Evolutionary conservation across 2,888 invertebrate genomes (phyloP).

Genomic region (Molanna angustata): DNA sequence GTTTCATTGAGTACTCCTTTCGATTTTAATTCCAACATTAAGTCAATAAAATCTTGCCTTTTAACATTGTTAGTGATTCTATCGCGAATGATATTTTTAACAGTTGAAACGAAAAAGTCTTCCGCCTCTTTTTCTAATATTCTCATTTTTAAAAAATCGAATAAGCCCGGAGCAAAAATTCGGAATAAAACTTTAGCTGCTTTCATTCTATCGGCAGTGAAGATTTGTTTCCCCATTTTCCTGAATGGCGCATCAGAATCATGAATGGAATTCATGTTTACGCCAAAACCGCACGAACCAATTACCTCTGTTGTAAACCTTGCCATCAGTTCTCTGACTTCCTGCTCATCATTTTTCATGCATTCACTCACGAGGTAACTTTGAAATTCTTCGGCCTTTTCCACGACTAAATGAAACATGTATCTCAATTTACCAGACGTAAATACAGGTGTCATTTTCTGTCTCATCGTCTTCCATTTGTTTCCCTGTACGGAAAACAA

Average conservation of each 20-base stretch:
- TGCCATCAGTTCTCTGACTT: slow-evolving; percentile 18
- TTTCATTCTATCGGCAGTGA: not conserved
- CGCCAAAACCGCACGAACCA: slow-evolving; percentile 36
- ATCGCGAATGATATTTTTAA: slow-evolving; percentile 25
- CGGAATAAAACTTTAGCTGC: slow-evolving; percentile 3
- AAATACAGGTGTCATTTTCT: slow-evolving; percentile 41
- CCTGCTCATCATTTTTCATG: not conserved
- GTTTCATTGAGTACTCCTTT: slow-evolving; percentile 7
- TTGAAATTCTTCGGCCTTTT: slow-evolving; percentile 38
- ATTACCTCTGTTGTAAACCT: slow-evolving; percentile 33
- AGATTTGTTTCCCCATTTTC: slow-evolving; percentile 17
- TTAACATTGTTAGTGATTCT: slow-evolving; percentile 14
- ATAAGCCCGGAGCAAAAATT: slow-evolving; percentile 1
- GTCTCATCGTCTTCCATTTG: slow-evolving; percentile 40
- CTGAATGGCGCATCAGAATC: slow-evolving; percentile 15
- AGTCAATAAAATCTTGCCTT: slow-evolving; percentile 24
- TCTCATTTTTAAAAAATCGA: slow-evolving; percentile 9
- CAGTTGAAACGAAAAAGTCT: slow-evolving; percentile 28
- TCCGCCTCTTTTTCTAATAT: slow-evolving; percentile 35
- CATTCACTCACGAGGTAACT: slow-evolving; percentile 32
- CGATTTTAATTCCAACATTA: slow-evolving; percentile 21
- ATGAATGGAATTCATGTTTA: slow-evolving; percentile 19
- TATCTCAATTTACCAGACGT: slow-evolving; percentile 43
- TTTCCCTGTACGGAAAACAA: slow-evolving; percentile 41
- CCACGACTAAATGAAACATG: slow-evolving; percentile 40